phyloP scores from a whole-genome alignment of 2,888 invertebrate species.

The Pegoplata infirma region DNA sequence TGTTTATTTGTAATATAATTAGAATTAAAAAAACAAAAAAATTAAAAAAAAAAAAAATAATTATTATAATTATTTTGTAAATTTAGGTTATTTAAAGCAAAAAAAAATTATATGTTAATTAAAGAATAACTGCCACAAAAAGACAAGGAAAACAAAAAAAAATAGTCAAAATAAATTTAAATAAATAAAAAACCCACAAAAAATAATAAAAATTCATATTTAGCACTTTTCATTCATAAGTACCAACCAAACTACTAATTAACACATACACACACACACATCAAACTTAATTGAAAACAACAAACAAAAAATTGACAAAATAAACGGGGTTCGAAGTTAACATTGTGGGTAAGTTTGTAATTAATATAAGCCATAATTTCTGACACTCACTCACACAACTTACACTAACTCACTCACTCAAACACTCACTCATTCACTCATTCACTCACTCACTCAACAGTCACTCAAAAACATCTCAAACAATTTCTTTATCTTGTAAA shows the following conservation, averaged over 20 bases:
- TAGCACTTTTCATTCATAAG: constrained; percentile 36
- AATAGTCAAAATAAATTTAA: constrained; percentile 46
- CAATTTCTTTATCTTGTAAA: constrained; percentile 50
- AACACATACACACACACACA: constrained; percentile 1
- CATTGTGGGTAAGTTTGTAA: constrained; percentile 69
- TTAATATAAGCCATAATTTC: constrained; percentile 61
- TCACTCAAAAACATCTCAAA: background rate
- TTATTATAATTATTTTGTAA: too few relatives aligned
- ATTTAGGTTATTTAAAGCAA: constrained; percentile 59
- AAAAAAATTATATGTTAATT: constrained; percentile 49
- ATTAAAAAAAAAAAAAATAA: too few relatives aligned
- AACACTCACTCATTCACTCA: constrained; percentile 8
- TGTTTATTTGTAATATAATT: constrained; percentile 61
- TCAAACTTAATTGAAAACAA: constrained; percentile 19
- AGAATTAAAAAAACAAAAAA: constrained; percentile 43
- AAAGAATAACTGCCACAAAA: constrained; percentile 71
- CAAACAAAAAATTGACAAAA: constrained; percentile 54
- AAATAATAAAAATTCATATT: constrained; percentile 14
- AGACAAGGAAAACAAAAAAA: constrained; percentile 64
- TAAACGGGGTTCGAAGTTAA: constrained; percentile 77
- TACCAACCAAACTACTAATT: constrained; percentile 15
- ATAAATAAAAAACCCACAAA: constrained; percentile 1
- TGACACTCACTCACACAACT: constrained; percentile 43
- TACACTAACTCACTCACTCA: constrained; percentile 1
- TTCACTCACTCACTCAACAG: constrained; percentile 1